Conservation (phyloP, 2,113 vertebrate species). For the Donacobius atricapilla region DNA sequence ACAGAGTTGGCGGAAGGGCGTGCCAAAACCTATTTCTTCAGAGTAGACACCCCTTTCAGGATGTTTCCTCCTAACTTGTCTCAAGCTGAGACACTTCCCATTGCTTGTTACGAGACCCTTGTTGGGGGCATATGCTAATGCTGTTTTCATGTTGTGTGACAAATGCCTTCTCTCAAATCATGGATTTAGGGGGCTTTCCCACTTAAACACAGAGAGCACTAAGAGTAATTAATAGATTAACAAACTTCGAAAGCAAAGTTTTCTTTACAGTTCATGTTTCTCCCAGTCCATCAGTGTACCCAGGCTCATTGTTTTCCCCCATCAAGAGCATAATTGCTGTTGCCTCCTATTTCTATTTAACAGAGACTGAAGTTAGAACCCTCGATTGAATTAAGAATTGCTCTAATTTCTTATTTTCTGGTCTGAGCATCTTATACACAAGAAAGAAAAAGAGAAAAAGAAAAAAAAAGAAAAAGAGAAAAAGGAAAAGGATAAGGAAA, state of each 20-base stretch:
- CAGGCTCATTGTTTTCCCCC: neutral
- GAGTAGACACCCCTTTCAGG: neutral
- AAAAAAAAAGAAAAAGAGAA: neutral
- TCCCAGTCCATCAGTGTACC: neutral
- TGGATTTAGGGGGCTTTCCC: neutral
- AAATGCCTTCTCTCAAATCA: neutral
- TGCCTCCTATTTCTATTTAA: neutral
- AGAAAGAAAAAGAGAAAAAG: neutral
- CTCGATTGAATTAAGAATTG: neutral
- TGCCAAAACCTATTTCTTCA: neutral
- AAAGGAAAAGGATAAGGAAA: no score
- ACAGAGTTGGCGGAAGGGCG: rapidly evolving
- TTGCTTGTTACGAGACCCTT: neutral
- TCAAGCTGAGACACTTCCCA: neutral
- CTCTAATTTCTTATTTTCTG: neutral
- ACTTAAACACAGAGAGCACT: neutral
- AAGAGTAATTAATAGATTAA: neutral
- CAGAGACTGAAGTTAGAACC: neutral
- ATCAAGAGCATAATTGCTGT: neutral
- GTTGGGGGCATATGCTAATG: neutral
- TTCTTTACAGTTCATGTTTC: neutral
- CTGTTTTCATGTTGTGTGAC: neutral
- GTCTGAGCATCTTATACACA: neutral
- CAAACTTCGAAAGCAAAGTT: neutral
- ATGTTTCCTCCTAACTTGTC: no score